Evolutionary conservation across 2,888 invertebrate genomes (phyloP).

Genomic region (Apotomis capreana): DNA sequence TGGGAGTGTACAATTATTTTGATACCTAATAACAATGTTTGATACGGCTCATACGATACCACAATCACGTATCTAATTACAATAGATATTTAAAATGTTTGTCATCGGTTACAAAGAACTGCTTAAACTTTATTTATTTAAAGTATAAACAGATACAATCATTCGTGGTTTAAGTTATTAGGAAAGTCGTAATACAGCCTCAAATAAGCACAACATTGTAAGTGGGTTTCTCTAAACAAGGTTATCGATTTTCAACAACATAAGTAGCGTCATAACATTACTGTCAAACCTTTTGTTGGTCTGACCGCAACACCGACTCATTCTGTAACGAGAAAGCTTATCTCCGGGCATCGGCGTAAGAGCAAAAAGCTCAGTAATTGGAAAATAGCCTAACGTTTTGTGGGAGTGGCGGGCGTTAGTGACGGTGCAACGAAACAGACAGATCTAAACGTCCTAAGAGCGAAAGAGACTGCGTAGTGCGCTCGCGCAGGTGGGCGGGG

Average conservation of each 20-base stretch:
- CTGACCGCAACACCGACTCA: conserved; percentile 37
- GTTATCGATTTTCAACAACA: conserved; percentile 37
- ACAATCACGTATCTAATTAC: too few species aligned
- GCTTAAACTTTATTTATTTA: background rate
- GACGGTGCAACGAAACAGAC: conserved; percentile 59
- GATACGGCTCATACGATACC: too few species aligned
- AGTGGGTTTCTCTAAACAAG: conserved; percentile 27
- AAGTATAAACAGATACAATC: conserved; percentile 4
- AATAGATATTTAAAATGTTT: too few species aligned
- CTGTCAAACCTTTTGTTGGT: conserved; percentile 58
- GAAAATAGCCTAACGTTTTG: conserved; percentile 72
- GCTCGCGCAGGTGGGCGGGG: conserved; percentile 69
- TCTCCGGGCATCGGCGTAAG: conserved; percentile 67
- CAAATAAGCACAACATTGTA: conserved; percentile 22
- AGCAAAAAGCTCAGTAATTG: conserved; percentile 79
- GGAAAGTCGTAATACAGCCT: conserved; percentile 14
- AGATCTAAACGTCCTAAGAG: conserved; percentile 47
- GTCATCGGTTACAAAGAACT: background rate
- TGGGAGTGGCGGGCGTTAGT: conserved; percentile 68
- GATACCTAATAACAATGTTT: too few species aligned
- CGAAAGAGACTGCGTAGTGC: conserved; percentile 59
- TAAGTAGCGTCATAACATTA: conserved; percentile 40
- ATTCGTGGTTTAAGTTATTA: background rate
- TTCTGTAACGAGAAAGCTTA: conserved; percentile 69
- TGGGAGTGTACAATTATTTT: background rate